Base-by-base conservation (phyloP, 2,113 vertebrate genomes). In the Phaethon lepturus region DNA sequence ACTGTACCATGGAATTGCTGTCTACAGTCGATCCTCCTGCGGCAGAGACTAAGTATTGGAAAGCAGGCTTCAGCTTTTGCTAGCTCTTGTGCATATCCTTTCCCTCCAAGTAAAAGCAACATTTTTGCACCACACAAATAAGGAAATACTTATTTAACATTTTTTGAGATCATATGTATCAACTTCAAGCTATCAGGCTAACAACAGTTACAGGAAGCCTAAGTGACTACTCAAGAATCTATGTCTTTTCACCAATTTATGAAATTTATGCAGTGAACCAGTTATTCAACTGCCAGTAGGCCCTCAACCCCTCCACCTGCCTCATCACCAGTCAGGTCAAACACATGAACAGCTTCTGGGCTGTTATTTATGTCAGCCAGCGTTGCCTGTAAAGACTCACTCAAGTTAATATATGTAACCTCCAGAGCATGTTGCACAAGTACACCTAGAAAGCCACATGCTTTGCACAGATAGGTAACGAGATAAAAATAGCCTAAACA, bases 401-500 rank as follows among this genome's bases (percentile, higher is more conserved):
- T 15, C 28, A 45, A 42, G 25, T 29, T 63, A 64, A 59, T 15
- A 11, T 2, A 25, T n/a, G 8, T 63, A 63, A 17, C 52, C 56
- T 28, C 23, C 78, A 72, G 79, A 52, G 58, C 60, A 56, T 1
- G 8, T 63, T 45, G 49, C 22, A 47, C 58, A 72, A 47, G 52
- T 11, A 62, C 11, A 13, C 47, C 62, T 35, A 14, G 58, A 83
- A 72, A 88, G 38, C 23, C 62, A 38, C 64, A 24, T 5, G 17
- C 33, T 64, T 85, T 40, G 45, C 72, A 85, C 49, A 72, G 69
- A 67, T 0, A 3, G 33, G 60, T 20, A 60, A 63, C 0, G 0
- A 63, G 67, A 75, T 40, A 68, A 78, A 90, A 95, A 47, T 3
- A 79, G 40, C 38, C 45, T 62, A 53, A 89, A 59, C 29, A 2